Evolutionary conservation across 2,888 invertebrate species (phyloP), one percentile per base, ranked within the genome.

Genomic region (Drosophila kambysellisi): DNA sequence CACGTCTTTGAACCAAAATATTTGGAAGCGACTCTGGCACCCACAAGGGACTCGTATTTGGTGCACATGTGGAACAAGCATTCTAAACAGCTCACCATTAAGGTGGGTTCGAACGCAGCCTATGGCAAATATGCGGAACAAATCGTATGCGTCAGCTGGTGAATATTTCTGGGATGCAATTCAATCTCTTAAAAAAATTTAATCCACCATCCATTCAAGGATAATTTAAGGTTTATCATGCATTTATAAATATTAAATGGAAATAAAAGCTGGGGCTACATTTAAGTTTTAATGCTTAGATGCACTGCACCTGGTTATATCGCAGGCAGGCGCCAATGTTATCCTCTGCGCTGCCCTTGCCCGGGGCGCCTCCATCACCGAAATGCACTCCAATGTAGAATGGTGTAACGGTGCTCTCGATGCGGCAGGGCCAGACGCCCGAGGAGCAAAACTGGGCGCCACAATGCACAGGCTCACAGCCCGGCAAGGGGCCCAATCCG

Each of bases 371-470:
- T 0, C 95, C 95, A 2, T 96, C 95, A 0, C 97, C 97, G 91
- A 97, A 97, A 88, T 96, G 96, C 0, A 97, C 95, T 8, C 96
- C 95, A 46, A 97, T 95, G 20, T 96, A 95, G 92, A 97, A 97
- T 0, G 97, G 97, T 0, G 95, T 95, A 7, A 95, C 95, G 35
- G 96, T 96, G 53, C 95, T 96, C 93, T 97, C 97, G 51, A 97
- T 95, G 32, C 95, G 94, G 83, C 93, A 93, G 41, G 90, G 93
- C 88, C 89, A 91, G 79, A 77, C 76, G 4, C 94, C 90, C 37
- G 94, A 91, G 54, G 95, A 92, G 86, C 97, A 97, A 82, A 97
- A 95, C 1, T 95, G 95, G 79, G 93, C 94, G 4, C 97, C 97
- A 92, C 97, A 97, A 88, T 96, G 97, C 52, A 96, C 95, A 7